Evolutionary conservation across 2,888 invertebrate species (phyloP).

Genomic region (Acanthacorydalis orientalis): DNA sequence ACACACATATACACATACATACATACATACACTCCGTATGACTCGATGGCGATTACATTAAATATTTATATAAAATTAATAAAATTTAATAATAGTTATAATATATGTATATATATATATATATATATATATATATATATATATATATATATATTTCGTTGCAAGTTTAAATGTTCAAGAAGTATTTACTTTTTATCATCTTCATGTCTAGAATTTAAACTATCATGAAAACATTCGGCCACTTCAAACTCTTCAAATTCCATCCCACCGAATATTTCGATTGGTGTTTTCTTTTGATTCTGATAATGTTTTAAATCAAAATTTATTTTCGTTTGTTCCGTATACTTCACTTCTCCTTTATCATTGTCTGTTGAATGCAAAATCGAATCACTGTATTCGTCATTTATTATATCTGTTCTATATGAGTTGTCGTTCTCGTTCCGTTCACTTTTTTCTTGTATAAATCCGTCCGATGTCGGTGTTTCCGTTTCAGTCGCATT

Average conservation of each 20-base stretch:
- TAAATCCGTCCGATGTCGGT: not conserved
- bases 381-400: not conserved
- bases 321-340: too few relatives aligned
- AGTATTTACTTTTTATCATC: too few relatives aligned
- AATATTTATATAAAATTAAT: too few relatives aligned
- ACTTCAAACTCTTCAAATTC: constrained; percentile 5
- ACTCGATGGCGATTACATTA: too few relatives aligned
- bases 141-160: too few relatives aligned
- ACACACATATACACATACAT: too few relatives aligned
- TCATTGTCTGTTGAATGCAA: not conserved
- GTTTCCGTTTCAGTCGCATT: not conserved
- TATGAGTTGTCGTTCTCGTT: not conserved
- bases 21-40: too few relatives aligned
- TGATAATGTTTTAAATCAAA: not conserved
- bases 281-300: not conserved
- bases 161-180: too few relatives aligned
- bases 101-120: too few relatives aligned
- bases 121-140: too few relatives aligned
- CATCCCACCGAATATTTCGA: constrained; percentile 2
- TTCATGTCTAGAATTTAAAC: not conserved
- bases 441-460: not conserved
- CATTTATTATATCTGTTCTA: not conserved
- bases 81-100: too few relatives aligned
- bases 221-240: constrained; percentile 1
- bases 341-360: too few relatives aligned